Base-by-base conservation (phyloP, 2,113 vertebrate species). In the Rhombomys opimus region DNA sequence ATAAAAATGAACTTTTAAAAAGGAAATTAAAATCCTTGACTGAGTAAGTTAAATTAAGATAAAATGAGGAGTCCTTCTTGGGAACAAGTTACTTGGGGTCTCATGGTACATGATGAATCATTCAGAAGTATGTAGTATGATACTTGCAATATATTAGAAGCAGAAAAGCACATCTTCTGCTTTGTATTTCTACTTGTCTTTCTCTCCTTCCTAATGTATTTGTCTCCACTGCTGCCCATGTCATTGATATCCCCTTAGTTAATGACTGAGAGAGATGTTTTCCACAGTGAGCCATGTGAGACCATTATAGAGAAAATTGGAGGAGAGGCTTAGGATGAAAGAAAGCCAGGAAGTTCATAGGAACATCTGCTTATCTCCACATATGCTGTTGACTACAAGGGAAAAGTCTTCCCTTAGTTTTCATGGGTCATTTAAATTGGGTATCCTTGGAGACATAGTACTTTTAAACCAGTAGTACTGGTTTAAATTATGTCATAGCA, bases 261-360 rank as follows among this genome's bases (percentile, higher is more conserved):
- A 90, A 85, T 86, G 35, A 41, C 54, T 90, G 68, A 89, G 18
- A 68, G 61, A 67, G 95, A 81, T 52, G 13, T 57, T 86, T 93
- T 93, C 77, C 88, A 87, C 91, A 38, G 67, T 94, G 75, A 95
- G 25, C 35, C 76, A 7, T 2, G 32, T 13, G 25, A 75, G 4
- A 7, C 85, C 46, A 23, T 25, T 25, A 20, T n/a, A 77, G 5
- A 1, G 10, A 50, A 8, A 8, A 10, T 12, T 17, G 3, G 1
- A 17, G 86, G 59, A 10, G 23, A 13, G 27, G 7, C 35, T 65
- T 82, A 27, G 14, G 41, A 30, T 61, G 27, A 89, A 61, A 91
- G 5, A 70, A 82, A 86, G 27, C 13, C 27, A 2, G 1, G 10
- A 18, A 46, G 57, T 35, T 89, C 14, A 77, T 85, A 27, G 13